Conservation (phyloP, 2,888 invertebrate species). For the Psylliodes chrysocephalus region DNA sequence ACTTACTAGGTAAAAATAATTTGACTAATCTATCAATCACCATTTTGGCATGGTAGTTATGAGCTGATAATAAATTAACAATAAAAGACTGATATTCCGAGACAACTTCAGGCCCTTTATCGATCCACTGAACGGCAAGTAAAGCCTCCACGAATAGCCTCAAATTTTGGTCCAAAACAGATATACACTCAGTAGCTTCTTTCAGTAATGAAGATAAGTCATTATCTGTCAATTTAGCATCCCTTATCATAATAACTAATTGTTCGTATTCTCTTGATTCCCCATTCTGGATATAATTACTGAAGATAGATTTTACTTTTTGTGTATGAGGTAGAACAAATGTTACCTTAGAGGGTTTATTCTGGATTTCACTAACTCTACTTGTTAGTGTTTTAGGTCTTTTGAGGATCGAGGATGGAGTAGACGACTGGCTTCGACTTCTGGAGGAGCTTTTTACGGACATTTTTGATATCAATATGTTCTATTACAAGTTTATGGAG, state of each 20-base stretch:
- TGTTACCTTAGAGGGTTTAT: slow-evolving; percentile 56
- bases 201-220: slow-evolving; percentile 69
- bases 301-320: slow-evolving; percentile 64
- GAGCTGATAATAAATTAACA: slow-evolving; percentile 75
- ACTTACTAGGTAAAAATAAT: slow-evolving; percentile 70
- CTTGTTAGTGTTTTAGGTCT: slow-evolving; percentile 47
- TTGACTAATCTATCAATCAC: slow-evolving; percentile 71
- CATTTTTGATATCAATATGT: slow-evolving; percentile 34
- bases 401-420: slow-evolving; percentile 54
- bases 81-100: slow-evolving; percentile 72
- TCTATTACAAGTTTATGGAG: not conserved
- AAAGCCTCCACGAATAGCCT: slow-evolving; percentile 71
- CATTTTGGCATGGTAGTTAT: slow-evolving; percentile 72
- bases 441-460: slow-evolving; percentile 39
- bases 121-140: slow-evolving; percentile 70
- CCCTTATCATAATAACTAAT: slow-evolving; percentile 66
- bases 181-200: slow-evolving; percentile 69
- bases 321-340: slow-evolving; percentile 65
- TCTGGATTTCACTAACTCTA: slow-evolving; percentile 44
- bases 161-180: slow-evolving; percentile 69
- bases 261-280: slow-evolving; percentile 66
- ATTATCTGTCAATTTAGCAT: slow-evolving; percentile 67
- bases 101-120: slow-evolving; percentile 65
- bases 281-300: slow-evolving; percentile 61
- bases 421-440: slow-evolving; percentile 29